Evolutionary conservation across 1,140 invertebrate species (phyloP).

Genomic region (Neotoxoptera formosana): DNA sequence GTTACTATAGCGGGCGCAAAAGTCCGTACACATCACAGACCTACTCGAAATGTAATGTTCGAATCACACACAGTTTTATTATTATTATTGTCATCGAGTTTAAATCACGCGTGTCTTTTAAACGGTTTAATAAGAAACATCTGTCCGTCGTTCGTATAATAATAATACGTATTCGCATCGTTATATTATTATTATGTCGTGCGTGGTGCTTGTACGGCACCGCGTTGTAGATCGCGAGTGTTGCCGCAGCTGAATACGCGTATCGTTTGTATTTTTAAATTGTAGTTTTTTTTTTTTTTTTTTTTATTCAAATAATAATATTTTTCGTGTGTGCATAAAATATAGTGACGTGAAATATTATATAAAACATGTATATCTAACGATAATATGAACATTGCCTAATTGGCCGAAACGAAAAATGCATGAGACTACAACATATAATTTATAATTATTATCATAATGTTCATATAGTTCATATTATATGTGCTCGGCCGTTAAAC

Average conservation of each 20-base stretch:
- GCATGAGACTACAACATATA: not conserved
- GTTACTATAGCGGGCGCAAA: not conserved
- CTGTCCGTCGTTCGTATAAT: not conserved
- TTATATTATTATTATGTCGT: not conserved
- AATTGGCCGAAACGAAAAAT: not conserved
- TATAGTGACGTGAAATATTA: not conserved
- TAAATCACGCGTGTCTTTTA: conserved; percentile 2
- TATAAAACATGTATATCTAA: too few relatives aligned
- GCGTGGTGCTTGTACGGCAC: too few relatives aligned
- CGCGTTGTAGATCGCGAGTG: too few relatives aligned
- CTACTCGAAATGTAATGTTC: not conserved
- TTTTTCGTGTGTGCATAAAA: not conserved
- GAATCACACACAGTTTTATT: not conserved
- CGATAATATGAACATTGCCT: not conserved
- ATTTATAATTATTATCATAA: not conserved
- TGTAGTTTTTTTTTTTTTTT: not conserved
- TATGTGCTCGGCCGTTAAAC: not conserved
- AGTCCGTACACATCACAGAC: not conserved
- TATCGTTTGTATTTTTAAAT: too few relatives aligned
- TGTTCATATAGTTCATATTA: too few relatives aligned
- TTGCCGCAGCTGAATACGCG: too few relatives aligned
- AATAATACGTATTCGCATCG: not conserved
- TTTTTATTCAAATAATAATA: not conserved
- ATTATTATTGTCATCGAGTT: not conserved
- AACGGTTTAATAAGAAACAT: conserved; percentile 12